These are phyloP conservation scores for Hoplodrina ambigua DNA, from an alignment of 2,888 invertebrate genomes.

Conservation along the genomic window DNA sequence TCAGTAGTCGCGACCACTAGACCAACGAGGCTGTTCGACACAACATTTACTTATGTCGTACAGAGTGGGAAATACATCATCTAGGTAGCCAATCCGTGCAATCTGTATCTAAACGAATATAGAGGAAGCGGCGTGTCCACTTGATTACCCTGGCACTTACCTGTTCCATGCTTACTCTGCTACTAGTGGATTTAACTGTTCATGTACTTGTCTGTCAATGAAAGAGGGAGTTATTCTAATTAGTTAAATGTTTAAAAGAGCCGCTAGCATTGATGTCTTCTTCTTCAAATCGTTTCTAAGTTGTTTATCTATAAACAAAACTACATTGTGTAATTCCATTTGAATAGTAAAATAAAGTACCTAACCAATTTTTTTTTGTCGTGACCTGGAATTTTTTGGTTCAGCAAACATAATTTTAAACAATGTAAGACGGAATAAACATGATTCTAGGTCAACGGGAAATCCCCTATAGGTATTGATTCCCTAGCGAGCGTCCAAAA, in stretches of 20 bases:
- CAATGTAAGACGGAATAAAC: too few relatives aligned
- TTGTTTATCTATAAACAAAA: not conserved
- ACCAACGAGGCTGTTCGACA: too few relatives aligned
- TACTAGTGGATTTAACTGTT: conserved; percentile 27
- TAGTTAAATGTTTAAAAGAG: not conserved
- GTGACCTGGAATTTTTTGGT: too few relatives aligned
- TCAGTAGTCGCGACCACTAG: too few relatives aligned
- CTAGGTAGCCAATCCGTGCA: conserved; percentile 26
- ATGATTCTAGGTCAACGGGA: too few relatives aligned
- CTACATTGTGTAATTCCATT: too few relatives aligned
- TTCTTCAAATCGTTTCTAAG: not conserved
- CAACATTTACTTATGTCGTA: conserved; percentile 35
- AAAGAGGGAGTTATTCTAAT: not conserved
- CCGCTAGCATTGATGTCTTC: not conserved
- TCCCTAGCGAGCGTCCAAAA: too few relatives aligned
- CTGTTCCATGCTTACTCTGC: conserved; percentile 30
- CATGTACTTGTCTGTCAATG: not conserved
- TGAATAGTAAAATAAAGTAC: too few relatives aligned
- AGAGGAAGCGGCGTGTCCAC: conserved; percentile 55
- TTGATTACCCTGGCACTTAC: conserved; percentile 45
- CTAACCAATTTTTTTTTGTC: too few relatives aligned
- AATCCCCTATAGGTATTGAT: too few relatives aligned
- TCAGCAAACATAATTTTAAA: too few relatives aligned
- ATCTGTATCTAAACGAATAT: conserved; percentile 48
- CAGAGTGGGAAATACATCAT: conserved; percentile 43